Percentiles rank a stretch among this genome's conserved stretches.
phyloP scores from a whole-genome alignment of 2,797 vertebrate species.

The Chrysocyon brachyurus region DNA sequence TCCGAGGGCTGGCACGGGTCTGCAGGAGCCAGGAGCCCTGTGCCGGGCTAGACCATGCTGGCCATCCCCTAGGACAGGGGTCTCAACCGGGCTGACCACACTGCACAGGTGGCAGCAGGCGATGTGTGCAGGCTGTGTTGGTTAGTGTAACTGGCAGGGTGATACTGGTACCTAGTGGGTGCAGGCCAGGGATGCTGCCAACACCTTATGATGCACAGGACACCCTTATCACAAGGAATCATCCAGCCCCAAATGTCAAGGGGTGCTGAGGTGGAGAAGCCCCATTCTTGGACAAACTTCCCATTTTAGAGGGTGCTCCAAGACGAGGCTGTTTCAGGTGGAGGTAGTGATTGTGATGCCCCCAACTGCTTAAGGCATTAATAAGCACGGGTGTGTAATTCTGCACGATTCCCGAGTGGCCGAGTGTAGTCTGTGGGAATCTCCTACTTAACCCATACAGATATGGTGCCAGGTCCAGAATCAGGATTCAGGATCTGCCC shows the following conservation, averaged over 20 bases:
- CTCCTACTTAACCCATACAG: not conserved
- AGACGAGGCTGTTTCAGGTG: not conserved
- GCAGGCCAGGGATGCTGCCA: not conserved
- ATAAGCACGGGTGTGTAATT: accelerated
- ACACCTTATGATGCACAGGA: accelerated
- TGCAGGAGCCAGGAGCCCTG: not conserved
- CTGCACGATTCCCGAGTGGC: not conserved
- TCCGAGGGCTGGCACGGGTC: not conserved
- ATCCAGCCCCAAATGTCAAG: not conserved
- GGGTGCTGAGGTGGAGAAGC: not conserved
- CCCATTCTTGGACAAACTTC: not conserved
- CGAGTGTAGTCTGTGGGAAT: accelerated
- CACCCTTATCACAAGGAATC: not conserved
- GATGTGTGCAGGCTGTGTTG: not conserved
- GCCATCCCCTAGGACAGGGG: not conserved
- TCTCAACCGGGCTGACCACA: not conserved
- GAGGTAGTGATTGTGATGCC: too few species aligned
- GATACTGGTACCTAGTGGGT: not conserved
- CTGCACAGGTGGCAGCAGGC: not conserved
- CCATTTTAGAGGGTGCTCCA: not conserved
- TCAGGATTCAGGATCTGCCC: not conserved
- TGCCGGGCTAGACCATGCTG: accelerated
- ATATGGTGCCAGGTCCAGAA: not conserved
- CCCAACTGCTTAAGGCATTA: accelerated
- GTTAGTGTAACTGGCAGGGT: not conserved